A percentile compares a stretch with the other conserved stretches of the same genome.
Evolutionary conservation across 2,888 invertebrate genomes (phyloP).

Genomic region (Acleris literana): DNA sequence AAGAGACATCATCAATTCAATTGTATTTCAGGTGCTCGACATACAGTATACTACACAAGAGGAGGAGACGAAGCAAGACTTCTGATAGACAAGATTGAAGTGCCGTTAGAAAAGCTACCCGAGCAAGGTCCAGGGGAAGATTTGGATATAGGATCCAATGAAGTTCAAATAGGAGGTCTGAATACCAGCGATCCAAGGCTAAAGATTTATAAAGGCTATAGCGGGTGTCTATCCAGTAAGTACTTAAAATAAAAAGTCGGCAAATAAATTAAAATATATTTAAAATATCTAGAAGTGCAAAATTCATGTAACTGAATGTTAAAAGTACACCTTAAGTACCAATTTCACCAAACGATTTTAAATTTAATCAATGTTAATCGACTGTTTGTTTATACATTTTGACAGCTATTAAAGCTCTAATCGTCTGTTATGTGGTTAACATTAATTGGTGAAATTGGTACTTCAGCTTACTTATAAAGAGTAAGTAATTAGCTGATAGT

Average conservation of each 20-base stretch:
- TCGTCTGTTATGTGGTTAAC: too few species aligned
- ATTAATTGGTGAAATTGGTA: too few species aligned
- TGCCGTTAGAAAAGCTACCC: conserved; percentile 87
- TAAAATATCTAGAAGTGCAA: too few species aligned
- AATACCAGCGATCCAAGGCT: conserved; percentile 93
- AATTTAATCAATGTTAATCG: too few species aligned
- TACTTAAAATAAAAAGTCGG: conserved; percentile 41
- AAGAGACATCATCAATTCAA: not conserved
- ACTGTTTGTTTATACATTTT: too few species aligned
- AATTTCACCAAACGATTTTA: too few species aligned
- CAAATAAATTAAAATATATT: too few species aligned
- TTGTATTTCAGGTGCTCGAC: conserved; percentile 85
- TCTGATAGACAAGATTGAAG: conserved; percentile 89
- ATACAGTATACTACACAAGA: conserved; percentile 88
- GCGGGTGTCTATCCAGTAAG: conserved; percentile 95
- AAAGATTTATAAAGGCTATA: conserved; percentile 92
- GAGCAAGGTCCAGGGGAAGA: conserved; percentile 87
- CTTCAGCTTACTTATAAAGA: too few species aligned
- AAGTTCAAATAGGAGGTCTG: conserved; percentile 93
- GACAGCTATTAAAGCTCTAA: too few species aligned
- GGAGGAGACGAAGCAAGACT: conserved; percentile 88
- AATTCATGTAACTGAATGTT: too few species aligned
- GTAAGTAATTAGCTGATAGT: too few species aligned
- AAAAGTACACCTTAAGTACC: too few species aligned
- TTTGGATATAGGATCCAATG: conserved; percentile 88